These are phyloP conservation scores for Takifugu rubripes DNA, from an alignment of 2,797 vertebrate genomes.

Conservation along the genomic window DNA sequence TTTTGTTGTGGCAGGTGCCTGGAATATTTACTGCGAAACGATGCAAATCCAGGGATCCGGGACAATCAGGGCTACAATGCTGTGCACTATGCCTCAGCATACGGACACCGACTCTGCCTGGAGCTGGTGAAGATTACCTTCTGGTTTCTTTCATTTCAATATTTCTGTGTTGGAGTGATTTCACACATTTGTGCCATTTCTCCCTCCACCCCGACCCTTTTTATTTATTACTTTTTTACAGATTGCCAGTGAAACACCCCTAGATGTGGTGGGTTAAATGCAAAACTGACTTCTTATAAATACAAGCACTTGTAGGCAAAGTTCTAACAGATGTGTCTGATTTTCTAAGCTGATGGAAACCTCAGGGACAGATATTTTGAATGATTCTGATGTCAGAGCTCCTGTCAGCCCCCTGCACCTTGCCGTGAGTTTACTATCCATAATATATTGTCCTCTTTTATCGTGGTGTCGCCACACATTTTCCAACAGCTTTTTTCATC, in stretches of 20 bases:
- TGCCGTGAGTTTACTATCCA: slow-evolving; percentile 83
- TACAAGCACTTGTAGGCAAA: not conserved
- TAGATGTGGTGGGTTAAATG: slow-evolving; percentile 92
- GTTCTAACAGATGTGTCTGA: slow-evolving; percentile 37
- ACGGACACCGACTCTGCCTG: slow-evolving; percentile 94
- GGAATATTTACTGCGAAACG: slow-evolving; percentile 96
- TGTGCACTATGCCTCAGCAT: slow-evolving; percentile 96
- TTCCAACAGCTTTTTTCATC: not conserved
- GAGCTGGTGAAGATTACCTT: slow-evolving; percentile 84
- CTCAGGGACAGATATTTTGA: slow-evolving; percentile 92
- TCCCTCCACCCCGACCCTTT: not conserved
- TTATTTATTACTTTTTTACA: slow-evolving; percentile 59
- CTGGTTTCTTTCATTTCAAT: not conserved
- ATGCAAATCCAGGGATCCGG: slow-evolving; percentile 95
- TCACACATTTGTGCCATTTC: not conserved
- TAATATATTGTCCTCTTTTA: not conserved
- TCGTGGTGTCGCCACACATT: not conserved
- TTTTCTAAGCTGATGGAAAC: slow-evolving; percentile 92
- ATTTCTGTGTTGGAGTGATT: not conserved
- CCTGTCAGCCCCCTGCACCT: slow-evolving; percentile 95
- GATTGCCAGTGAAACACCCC: slow-evolving; percentile 96
- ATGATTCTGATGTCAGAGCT: slow-evolving; percentile 87
- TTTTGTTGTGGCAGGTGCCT: slow-evolving; percentile 84
- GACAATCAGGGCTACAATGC: slow-evolving; percentile 98
- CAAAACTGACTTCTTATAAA: not conserved